These are phyloP conservation scores for Melipona bicolor DNA, from an alignment of 2,888 invertebrate genomes.

Conservation along the genomic window DNA sequence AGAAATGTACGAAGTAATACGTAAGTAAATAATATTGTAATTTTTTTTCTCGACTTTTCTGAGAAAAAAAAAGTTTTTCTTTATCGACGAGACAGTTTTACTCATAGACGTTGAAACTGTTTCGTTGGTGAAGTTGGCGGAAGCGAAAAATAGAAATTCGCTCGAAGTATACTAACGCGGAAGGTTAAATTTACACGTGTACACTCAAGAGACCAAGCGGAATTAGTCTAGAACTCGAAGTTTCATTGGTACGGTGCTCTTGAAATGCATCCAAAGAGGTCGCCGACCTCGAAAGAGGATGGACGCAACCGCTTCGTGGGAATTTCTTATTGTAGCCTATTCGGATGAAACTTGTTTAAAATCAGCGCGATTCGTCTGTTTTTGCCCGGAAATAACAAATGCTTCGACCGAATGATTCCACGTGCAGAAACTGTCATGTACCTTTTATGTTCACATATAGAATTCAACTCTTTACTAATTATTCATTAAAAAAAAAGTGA, in stretches of 20 bases:
- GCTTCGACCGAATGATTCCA: constrained; percentile 8
- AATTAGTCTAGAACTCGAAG: constrained; percentile 47
- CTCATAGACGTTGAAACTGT: not conserved
- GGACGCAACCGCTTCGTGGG: constrained; percentile 80
- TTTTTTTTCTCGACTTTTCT: not conserved
- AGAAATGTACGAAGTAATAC: not conserved
- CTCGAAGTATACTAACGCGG: constrained; percentile 16
- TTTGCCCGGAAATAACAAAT: constrained; percentile 35
- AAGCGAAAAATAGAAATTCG: constrained; percentile 8
- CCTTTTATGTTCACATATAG: not conserved
- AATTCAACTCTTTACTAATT: not conserved
- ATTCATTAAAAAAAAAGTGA: too few relatives aligned
- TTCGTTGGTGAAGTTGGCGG: not conserved
- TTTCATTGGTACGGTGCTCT: constrained; percentile 60
- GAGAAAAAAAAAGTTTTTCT: too few relatives aligned
- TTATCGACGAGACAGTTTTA: constrained; percentile 10
- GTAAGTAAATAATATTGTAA: not conserved
- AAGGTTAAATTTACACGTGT: constrained; percentile 45
- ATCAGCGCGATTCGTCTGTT: constrained; percentile 62
- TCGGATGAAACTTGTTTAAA: constrained; percentile 67
- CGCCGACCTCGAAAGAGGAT: constrained; percentile 72
- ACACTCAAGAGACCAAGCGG: not conserved
- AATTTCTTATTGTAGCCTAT: constrained; percentile 72
- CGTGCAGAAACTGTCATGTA: not conserved
- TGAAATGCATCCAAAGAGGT: constrained; percentile 68